These are phyloP conservation scores for Andrena fulva DNA, from an alignment of 2,888 invertebrate species.

Conservation along the genomic window DNA sequence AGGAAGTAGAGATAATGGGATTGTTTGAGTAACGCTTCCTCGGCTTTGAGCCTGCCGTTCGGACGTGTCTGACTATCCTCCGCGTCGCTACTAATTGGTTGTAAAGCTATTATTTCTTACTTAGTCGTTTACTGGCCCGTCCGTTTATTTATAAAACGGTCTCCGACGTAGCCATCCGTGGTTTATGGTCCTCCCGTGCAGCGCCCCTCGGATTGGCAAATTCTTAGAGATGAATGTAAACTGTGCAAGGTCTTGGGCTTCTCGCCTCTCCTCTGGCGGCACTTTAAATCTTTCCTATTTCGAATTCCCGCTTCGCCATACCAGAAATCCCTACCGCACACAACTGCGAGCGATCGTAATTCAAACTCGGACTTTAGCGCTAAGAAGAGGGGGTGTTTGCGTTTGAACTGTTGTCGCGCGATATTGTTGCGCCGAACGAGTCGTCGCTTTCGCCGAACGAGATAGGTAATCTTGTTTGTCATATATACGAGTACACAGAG, in stretches of 20 bases:
- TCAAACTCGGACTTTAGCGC: no score
- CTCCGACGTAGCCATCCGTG: not conserved
- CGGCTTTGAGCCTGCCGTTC: constrained; percentile 8
- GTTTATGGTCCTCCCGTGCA: constrained; percentile 8
- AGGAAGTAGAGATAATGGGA: constrained; percentile 54
- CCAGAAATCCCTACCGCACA: no score
- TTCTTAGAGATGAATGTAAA: not conserved
- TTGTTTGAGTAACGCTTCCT: constrained; percentile 52
- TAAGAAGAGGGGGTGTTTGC: no score
- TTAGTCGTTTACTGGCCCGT: not conserved
- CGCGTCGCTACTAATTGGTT: constrained; percentile 37
- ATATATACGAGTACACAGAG: not conserved
- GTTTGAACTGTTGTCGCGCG: no score
- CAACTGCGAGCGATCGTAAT: no score
- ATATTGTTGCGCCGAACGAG: no score
- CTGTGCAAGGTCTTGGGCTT: not conserved
- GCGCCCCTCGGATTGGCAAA: not conserved
- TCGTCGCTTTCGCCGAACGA: no score
- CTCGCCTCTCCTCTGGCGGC: no score
- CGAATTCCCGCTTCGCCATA: no score
- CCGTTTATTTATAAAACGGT: constrained; percentile 29
- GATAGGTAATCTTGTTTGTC: no score
- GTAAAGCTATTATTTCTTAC: constrained; percentile 36
- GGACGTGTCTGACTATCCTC: constrained; percentile 19
- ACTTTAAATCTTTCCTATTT: no score